phyloP scores from a whole-genome alignment of 2,888 invertebrate species.

The Cataglyphis albicans region DNA sequence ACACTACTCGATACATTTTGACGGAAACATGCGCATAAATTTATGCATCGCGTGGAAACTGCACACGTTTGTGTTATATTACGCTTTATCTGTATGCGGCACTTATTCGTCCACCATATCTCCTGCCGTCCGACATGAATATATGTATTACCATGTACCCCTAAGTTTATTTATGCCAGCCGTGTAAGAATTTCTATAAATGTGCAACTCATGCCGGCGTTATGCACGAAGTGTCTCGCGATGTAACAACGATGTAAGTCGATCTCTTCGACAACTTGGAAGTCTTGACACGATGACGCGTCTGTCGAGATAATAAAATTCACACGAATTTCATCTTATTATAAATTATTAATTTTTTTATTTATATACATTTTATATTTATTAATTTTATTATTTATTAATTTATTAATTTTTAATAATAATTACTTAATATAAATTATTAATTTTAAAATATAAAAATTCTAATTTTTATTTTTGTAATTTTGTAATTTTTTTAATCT shows the following conservation, averaged over 20 bases:
- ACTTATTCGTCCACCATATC: constrained; percentile 33
- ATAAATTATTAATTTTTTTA: too few species aligned
- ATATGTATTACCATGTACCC: constrained; percentile 34
- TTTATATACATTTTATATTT: too few species aligned
- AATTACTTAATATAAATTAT: too few species aligned
- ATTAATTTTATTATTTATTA: too few species aligned
- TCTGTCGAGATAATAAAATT: background rate
- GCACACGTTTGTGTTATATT: constrained; percentile 21
- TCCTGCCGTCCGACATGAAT: constrained; percentile 16
- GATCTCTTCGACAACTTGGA: constrained; percentile 9
- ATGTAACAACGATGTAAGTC: background rate
- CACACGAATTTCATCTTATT: background rate
- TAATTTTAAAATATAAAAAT: too few species aligned
- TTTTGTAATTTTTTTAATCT: background rate
- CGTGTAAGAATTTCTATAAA: constrained; percentile 38
- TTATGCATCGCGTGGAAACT: constrained; percentile 29
- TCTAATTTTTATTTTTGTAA: too few species aligned
- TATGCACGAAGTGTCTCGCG: background rate
- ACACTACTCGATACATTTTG: constrained; percentile 22
- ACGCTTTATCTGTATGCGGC: constrained; percentile 10
- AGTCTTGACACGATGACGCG: background rate
- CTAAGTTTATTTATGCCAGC: constrained; percentile 36
- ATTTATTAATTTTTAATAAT: too few species aligned
- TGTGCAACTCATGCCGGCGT: constrained; percentile 4
- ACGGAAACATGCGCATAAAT: constrained; percentile 20